These are phyloP conservation scores for Acromyrmex echinatior DNA, from an alignment of 1,140 invertebrate species.

Conservation along the genomic window DNA sequence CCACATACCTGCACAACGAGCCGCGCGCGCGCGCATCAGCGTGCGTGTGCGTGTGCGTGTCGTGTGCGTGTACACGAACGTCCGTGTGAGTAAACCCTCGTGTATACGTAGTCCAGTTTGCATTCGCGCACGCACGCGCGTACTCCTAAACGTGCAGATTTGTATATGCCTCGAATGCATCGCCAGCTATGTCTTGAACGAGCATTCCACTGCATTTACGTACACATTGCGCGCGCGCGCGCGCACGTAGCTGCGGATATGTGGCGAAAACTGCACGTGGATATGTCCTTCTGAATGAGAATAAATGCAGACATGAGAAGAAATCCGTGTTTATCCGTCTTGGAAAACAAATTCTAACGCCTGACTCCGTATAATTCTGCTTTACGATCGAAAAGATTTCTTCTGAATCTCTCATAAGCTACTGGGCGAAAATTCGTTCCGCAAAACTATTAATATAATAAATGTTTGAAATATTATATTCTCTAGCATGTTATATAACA, in stretches of 20 bases:
- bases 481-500: background rate
- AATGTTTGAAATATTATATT: background rate
- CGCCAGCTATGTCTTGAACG: constrained; percentile 66
- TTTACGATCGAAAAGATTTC: background rate
- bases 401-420: background rate
- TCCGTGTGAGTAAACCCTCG: background rate
- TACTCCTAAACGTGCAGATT: constrained; percentile 35
- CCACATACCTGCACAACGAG: constrained; percentile 69
- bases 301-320: background rate
- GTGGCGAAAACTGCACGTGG: constrained; percentile 4
- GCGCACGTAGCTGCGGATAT: constrained; percentile 23
- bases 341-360: background rate
- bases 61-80: background rate
- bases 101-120: constrained; percentile 3
- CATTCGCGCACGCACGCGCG: constrained; percentile 18
- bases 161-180: constrained; percentile 58
- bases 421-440: background rate
- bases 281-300: background rate
- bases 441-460: background rate
- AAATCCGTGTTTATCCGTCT: background rate
- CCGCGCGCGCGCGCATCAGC: constrained; percentile 13
- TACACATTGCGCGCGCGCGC: background rate
- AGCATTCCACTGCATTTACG: constrained; percentile 74
- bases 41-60: background rate
- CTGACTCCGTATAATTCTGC: no score